phyloP scores from a whole-genome alignment of 2,113 vertebrate genomes.

The Ptyas mucosa region DNA sequence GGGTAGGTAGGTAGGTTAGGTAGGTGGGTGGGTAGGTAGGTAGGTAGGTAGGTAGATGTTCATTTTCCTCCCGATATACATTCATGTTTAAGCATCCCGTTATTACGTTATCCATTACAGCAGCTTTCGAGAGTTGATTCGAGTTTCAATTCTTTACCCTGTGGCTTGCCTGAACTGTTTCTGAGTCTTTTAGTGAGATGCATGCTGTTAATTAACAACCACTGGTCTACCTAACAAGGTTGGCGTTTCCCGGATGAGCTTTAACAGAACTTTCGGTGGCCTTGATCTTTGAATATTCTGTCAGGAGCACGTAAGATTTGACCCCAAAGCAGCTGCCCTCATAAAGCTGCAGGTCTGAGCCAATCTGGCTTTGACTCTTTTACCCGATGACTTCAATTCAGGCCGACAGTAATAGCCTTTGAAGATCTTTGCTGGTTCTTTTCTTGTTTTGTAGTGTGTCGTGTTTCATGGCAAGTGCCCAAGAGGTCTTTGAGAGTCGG shows the following conservation, averaged over 20 bases:
- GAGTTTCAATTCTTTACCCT: not conserved
- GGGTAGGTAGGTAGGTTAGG: too few relatives aligned
- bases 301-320: not conserved
- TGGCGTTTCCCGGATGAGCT: not conserved
- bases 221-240: not conserved
- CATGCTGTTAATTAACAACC: not conserved
- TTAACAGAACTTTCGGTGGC: not conserved
- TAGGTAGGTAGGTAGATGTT: too few relatives aligned
- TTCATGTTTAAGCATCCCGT: not conserved
- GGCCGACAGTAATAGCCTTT: not conserved
- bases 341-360: not conserved
- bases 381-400: not conserved
- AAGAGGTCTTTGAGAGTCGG: not conserved
- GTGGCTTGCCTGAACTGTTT: not conserved
- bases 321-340: not conserved
- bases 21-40: rapidly evolving
- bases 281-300: not conserved
- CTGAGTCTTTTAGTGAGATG: not conserved
- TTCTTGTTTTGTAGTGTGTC: not conserved
- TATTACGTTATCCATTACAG: not conserved
- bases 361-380: not conserved
- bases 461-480: not conserved
- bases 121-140: not conserved
- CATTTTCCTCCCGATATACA: not conserved
- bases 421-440: not conserved